Conservation (phyloP, 2,888 invertebrate species). For the Polydrusus pterygomalis region DNA sequence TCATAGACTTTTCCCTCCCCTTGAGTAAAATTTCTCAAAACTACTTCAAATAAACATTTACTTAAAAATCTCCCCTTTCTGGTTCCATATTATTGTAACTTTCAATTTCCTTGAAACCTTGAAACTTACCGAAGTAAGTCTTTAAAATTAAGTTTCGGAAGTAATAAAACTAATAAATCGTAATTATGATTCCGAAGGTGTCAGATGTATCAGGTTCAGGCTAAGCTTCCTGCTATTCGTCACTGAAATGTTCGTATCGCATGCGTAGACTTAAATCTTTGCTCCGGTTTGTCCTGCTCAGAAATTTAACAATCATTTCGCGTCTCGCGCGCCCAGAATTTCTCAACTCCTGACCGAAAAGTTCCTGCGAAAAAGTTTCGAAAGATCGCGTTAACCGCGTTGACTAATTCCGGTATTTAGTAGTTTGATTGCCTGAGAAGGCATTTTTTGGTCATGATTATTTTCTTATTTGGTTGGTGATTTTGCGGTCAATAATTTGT, state of each 20-base stretch:
- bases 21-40: no score
- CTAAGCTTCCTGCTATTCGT: neutral
- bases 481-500: no score
- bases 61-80: no score
- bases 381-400: neutral
- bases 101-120: no score
- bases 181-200: neutral
- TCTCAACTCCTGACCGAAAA: neutral
- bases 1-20: no score
- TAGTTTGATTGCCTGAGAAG: neutral
- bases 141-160: neutral
- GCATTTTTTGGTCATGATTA: no score
- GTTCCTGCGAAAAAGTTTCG: slow-evolving; percentile 1
- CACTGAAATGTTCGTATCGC: neutral
- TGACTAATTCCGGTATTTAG: neutral
- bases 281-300: slow-evolving; percentile 10
- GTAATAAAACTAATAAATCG: slow-evolving; percentile 3
- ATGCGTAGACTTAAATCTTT: slow-evolving; percentile 16
- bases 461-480: neutral
- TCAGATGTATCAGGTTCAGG: neutral
- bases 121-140: no score
- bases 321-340: slow-evolving; percentile 17
- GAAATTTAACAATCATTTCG: slow-evolving; percentile 26
- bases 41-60: no score
- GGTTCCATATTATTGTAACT: no score